A percentile compares a stretch with the other conserved stretches of the same genome.
phyloP scores from a whole-genome alignment of 2,888 invertebrate genomes.

The Limnephilus auricula region DNA sequence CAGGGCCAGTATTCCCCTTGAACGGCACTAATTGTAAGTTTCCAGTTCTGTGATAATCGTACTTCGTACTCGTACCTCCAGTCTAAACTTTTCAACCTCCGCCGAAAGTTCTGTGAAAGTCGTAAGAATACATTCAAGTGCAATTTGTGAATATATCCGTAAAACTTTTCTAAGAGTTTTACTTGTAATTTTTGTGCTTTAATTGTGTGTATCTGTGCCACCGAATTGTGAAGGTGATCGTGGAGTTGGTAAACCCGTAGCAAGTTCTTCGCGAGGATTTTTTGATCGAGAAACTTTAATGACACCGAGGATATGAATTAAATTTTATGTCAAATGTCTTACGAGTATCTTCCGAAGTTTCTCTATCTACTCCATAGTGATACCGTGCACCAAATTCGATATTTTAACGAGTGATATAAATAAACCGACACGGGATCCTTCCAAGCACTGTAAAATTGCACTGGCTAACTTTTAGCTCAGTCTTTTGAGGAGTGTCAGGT shows the following conservation, averaged over 20 bases:
- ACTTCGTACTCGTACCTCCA: neutral
- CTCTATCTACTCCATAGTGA: neutral
- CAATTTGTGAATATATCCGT: neutral
- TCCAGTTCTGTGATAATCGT: neutral
- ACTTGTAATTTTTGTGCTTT: neutral
- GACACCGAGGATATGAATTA: neutral
- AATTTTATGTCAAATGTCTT: neutral
- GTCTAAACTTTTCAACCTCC: neutral
- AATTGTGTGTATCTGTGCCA: constrained; percentile 23
- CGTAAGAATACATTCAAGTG: constrained; percentile 19
- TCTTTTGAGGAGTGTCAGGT: neutral
- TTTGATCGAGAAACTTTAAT: neutral
- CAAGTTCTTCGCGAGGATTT: neutral
- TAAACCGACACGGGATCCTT: neutral
- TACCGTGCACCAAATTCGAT: neutral
- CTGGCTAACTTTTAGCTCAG: neutral
- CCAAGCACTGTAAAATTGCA: neutral
- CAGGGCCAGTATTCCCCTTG: neutral
- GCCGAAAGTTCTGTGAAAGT: constrained; percentile 38
- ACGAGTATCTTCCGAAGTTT: neutral
- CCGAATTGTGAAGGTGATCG: neutral
- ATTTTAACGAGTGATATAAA: neutral
- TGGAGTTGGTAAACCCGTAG: neutral
- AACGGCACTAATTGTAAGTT: neutral
- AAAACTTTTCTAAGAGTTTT: constrained; percentile 12